These are phyloP conservation scores for Unio pictorum DNA, from an alignment of 2,888 invertebrate genomes.

Conservation along the genomic window DNA sequence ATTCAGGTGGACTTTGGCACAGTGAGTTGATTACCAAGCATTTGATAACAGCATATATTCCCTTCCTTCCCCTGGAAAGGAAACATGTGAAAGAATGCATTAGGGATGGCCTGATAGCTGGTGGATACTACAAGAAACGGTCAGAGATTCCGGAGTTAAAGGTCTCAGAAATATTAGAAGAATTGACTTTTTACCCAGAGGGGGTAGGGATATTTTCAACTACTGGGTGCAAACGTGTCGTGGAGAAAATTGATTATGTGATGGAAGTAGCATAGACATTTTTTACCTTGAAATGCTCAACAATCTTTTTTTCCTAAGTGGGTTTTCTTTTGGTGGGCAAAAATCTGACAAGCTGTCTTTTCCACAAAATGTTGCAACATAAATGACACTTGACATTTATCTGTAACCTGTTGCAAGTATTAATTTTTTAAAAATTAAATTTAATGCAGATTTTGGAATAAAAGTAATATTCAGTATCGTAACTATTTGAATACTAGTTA, in stretches of 20 bases:
- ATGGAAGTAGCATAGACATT: conserved; percentile 32
- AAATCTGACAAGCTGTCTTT: too few species aligned
- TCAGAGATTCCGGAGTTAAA: conserved; percentile 39
- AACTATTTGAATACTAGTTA: too few species aligned
- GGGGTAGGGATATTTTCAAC: conserved; percentile 84
- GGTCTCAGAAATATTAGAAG: conserved; percentile 78
- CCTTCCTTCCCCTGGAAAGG: conserved; percentile 93
- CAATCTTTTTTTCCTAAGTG: background rate
- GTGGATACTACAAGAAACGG: conserved; percentile 27
- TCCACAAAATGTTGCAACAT: too few species aligned
- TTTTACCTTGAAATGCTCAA: too few species aligned
- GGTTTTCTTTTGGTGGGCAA: background rate
- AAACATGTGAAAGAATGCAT: conserved; percentile 87
- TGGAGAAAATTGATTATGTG: conserved; percentile 76
- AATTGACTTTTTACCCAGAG: conserved; percentile 82
- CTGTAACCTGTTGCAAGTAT: too few species aligned
- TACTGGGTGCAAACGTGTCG: conserved; percentile 91
- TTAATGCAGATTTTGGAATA: too few species aligned
- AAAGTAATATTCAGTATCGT: too few species aligned
- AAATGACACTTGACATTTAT: too few species aligned
- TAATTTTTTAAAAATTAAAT: too few species aligned
- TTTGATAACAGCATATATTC: conserved; percentile 93
- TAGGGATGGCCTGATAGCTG: conserved; percentile 76
- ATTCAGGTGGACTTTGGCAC: conserved; percentile 84
- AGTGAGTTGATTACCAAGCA: conserved; percentile 87